Base-by-base conservation (phyloP, 2,888 invertebrate species). In the Therioaphis trifolii region DNA sequence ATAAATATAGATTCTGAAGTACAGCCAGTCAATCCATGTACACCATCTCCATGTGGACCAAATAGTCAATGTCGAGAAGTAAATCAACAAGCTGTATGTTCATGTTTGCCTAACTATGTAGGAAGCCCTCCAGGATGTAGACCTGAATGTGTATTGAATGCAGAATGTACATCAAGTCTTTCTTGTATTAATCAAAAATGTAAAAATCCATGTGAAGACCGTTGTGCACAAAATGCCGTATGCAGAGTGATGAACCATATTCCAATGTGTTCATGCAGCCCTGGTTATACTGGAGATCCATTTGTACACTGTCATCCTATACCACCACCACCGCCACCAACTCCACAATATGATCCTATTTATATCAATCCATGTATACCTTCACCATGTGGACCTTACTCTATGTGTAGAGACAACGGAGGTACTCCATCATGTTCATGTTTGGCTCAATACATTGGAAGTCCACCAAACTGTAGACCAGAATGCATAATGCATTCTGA, bases 211-310 rank as follows among this genome's bases (percentile, higher is more conserved):
- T 94, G 94, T 87, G 90, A 92, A 12, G 93, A 93, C 85, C 91
- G 93, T 35, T 94, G 94, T 87, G 94, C 94, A 14, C 90, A 91
- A 74, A 92, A 92, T 87, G 92, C 94, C 9, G 90, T 92, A 82
- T 95, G 95, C 87, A 92, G 92, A 89, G 93, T 94, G n/a, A 92
- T 93, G 5, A 93, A 93, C 87, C 94, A 95, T 87, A 91, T 92
- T 87, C 94, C 94, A 14, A 92, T 93, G 86, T 95, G 95, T 87
- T 91, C 90, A 61, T 94, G 94, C 87, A 90, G 91, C 72, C 88
- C 89, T 11, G 90, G 91, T 14, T 92, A 90, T 86, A 90, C 92
- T 1, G 93, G 93, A 85, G 93, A 93, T 89, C 92, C 93, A 78
- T 93, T 93, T 87, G 89, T 91, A 71, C 90, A 91, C 87, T 93